These are phyloP conservation scores for Orthonevra nobilis DNA, from an alignment of 2,888 invertebrate species.

Conservation along the genomic window DNA sequence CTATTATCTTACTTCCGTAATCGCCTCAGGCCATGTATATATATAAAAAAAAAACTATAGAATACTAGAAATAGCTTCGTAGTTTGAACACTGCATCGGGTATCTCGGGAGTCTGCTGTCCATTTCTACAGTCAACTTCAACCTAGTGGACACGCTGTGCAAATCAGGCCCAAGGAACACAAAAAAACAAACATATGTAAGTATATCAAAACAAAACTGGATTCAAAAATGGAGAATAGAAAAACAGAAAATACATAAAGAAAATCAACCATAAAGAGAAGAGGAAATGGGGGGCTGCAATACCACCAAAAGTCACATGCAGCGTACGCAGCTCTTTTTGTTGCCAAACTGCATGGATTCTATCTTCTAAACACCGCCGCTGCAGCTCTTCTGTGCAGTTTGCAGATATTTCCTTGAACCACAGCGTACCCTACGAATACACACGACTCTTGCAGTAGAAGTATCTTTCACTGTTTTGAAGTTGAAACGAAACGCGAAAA, in stretches of 20 bases:
- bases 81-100: neutral
- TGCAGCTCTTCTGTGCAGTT: neutral
- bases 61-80: too few relatives aligned
- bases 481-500: conserved; percentile 65
- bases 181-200: too few relatives aligned
- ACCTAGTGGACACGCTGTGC: conserved; percentile 33
- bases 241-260: conserved; percentile 9
- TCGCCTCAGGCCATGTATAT: conserved; percentile 31
- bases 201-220: conserved; percentile 35
- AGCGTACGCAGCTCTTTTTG: conserved; percentile 31
- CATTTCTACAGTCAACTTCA: neutral
- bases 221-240: conserved; percentile 26
- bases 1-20: conserved; percentile 54
- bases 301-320: conserved; percentile 30
- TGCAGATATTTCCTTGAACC: conserved; percentile 58
- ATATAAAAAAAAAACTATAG: too few relatives aligned
- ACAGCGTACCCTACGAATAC: conserved; percentile 9
- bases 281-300: neutral
- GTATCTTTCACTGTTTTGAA: too few relatives aligned
- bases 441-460: conserved; percentile 19
- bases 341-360: conserved; percentile 42
- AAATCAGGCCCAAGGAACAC: conserved; percentile 23
- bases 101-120: conserved; percentile 24
- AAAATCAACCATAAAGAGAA: neutral
- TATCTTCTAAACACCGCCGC: conserved; percentile 12